Conservation (phyloP, 2,888 invertebrate genomes). For the Epirrita christyi region DNA sequence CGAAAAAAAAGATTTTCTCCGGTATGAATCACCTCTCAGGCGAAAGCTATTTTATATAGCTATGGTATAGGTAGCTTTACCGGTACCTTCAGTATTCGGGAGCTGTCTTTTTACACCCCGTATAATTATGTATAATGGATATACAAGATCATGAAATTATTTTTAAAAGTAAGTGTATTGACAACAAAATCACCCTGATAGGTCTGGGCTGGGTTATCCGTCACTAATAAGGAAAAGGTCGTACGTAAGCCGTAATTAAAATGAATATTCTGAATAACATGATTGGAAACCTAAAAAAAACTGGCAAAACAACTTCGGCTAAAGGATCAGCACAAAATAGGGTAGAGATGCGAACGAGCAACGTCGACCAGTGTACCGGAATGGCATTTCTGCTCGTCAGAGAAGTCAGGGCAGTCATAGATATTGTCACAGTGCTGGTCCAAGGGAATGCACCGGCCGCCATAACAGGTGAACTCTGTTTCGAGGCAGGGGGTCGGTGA, state of each 20-base stretch:
- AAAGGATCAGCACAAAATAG: slow-evolving; percentile 9
- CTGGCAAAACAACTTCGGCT: neutral
- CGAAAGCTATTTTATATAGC: no score
- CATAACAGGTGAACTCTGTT: slow-evolving; percentile 90
- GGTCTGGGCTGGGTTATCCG: no score
- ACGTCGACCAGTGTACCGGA: slow-evolving; percentile 61
- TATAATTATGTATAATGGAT: no score
- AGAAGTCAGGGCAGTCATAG: slow-evolving; percentile 96
- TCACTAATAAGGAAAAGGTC: neutral
- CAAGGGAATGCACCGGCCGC: slow-evolving; percentile 90
- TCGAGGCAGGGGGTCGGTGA: slow-evolving; percentile 79
- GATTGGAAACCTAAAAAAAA: slow-evolving; percentile 2
- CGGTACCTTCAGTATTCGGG: no score
- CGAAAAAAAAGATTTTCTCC: no score
- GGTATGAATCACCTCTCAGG: no score
- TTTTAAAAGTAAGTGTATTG: no score
- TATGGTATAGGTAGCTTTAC: no score
- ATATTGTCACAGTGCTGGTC: slow-evolving; percentile 93
- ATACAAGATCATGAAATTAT: no score
- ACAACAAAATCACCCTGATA: no score
- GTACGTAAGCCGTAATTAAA: neutral
- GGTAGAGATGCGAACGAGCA: slow-evolving; percentile 3
- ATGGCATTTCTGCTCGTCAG: slow-evolving; percentile 95
- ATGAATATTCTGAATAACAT: neutral
- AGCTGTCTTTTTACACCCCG: no score